Base-by-base conservation (phyloP, 2,888 invertebrate species). In the Melinaea menophilus region DNA sequence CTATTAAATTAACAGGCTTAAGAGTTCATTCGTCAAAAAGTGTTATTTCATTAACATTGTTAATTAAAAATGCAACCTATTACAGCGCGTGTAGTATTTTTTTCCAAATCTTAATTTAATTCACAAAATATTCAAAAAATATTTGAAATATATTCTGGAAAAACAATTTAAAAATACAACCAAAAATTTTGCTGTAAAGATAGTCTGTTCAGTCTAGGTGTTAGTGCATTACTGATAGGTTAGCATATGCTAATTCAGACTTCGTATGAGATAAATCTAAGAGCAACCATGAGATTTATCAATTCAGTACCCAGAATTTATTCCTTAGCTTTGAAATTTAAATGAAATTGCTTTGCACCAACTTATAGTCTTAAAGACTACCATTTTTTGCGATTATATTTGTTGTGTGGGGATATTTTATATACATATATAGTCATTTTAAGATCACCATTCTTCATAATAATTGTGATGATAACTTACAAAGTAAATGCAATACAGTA, bases 191-290 rank as follows among this genome's bases (percentile, higher is more conserved):
- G 35, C 58, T 22, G 35, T 48, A 47, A 57, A 46, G 46, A 65
- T 48, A 64, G 55, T 57, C 48, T 46, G 59, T 58, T 48, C 56
- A 55, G 55, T 41, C 48, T 41, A 64, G 47, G 62, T 59, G 64
- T 61, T 61, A 61, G 48, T 22, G 58, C 62, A 58, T 62, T 48
- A 56, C 56, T 58, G 62, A 65, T 61, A 59, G 58, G 65, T 69
- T 69, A 65, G 65, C 65, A 61, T 69, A 69, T 69, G 69, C 60
- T 62, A 69, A 69, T 69, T 58, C 56, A 60, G 56, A 59, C 63
- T 66, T 68, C 51, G 51, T 51, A 56, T 63, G 61, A 66, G 62
- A 64, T 68, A 68, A 66, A 68, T 65, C 62, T 65, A 56, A 33
- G 55, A 34, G 59, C 65, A 59, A 22, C 61, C 59, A 22, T 55